These are phyloP conservation scores for Drosophila recens DNA, from an alignment of 2,888 invertebrate genomes.

Conservation along the genomic window DNA sequence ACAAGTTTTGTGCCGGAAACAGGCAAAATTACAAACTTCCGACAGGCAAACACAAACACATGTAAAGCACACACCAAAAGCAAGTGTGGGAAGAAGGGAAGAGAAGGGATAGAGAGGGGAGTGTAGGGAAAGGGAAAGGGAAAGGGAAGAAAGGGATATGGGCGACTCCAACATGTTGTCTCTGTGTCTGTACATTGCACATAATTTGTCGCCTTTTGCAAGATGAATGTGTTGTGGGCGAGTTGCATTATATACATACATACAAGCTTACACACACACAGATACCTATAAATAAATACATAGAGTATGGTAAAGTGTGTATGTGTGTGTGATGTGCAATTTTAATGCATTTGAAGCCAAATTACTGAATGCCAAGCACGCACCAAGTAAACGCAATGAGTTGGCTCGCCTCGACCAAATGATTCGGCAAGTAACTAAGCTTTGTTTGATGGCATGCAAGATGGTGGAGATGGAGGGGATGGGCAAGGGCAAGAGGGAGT, in stretches of 20 bases:
- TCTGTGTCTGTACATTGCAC: constrained; percentile 74
- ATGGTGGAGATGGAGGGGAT: not conserved
- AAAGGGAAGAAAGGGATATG: not conserved
- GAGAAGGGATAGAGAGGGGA: no score
- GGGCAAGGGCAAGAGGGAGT: not conserved
- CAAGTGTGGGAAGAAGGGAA: not conserved
- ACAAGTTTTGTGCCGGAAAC: constrained; percentile 84
- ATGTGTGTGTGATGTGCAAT: constrained; percentile 53
- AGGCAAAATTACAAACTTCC: constrained; percentile 85
- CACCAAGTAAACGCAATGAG: constrained; percentile 65
- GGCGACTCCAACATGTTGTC: constrained; percentile 60
- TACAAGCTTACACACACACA: constrained; percentile 22
- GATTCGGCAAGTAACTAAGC: constrained; percentile 57
- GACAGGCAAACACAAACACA: constrained; percentile 79
- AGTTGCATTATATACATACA: constrained; percentile 48
- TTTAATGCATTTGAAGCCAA: constrained; percentile 80
- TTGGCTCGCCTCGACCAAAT: constrained; percentile 53
- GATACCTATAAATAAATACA: constrained; percentile 21
- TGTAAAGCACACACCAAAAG: constrained; percentile 62
- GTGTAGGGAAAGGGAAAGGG: not conserved
- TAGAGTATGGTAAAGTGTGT: constrained; percentile 6
- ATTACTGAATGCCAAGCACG: constrained; percentile 77
- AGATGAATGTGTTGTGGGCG: constrained; percentile 74
- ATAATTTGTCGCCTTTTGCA: constrained; percentile 80
- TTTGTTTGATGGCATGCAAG: constrained; percentile 9